phyloP scores from a whole-genome alignment of 2,888 invertebrate species.

The Drosophila merina region DNA sequence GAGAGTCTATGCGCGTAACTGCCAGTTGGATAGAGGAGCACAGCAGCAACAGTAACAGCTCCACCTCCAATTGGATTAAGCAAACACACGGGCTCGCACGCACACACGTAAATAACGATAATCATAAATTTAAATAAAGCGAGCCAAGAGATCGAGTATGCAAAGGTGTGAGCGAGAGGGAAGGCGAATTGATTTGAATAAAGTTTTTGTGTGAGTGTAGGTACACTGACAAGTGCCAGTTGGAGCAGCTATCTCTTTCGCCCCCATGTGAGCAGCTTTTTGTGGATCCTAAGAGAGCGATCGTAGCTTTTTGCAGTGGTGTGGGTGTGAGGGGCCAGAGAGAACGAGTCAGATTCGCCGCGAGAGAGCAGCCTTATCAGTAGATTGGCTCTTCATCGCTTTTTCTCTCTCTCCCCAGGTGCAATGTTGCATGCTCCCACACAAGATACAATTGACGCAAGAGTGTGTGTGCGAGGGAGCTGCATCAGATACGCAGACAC shows the following conservation, averaged over 20 bases:
- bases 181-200: conserved; percentile 63
- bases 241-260: conserved; percentile 54
- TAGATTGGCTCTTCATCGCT: conserved; percentile 7
- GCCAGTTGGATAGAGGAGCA: conserved; percentile 59
- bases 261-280: conserved; percentile 53
- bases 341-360: conserved; percentile 3
- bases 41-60: conserved; percentile 61
- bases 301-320: conserved; percentile 26
- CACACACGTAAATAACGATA: conserved; percentile 42
- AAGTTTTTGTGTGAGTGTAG: conserved; percentile 38
- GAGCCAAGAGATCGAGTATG: conserved; percentile 23
- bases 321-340: conserved; percentile 14
- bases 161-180: conserved; percentile 48
- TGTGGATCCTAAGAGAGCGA: conserved; percentile 73
- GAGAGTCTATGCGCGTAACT: conserved; percentile 39
- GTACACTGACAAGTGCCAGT: conserved; percentile 5
- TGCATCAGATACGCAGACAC: conserved; percentile 44
- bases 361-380: conserved; percentile 38
- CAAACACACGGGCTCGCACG: conserved; percentile 23
- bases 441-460: conserved; percentile 18
- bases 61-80: conserved; percentile 78
- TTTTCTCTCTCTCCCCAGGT: conserved; percentile 38
- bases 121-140: conserved; percentile 76
- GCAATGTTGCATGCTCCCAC: conserved; percentile 65
- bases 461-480: conserved; percentile 32